A percentile compares a stretch with the other conserved stretches of the same genome.
These are phyloP conservation scores for Galerucella calmariensis DNA, from an alignment of 2,888 invertebrate genomes.

Conservation along the genomic window DNA sequence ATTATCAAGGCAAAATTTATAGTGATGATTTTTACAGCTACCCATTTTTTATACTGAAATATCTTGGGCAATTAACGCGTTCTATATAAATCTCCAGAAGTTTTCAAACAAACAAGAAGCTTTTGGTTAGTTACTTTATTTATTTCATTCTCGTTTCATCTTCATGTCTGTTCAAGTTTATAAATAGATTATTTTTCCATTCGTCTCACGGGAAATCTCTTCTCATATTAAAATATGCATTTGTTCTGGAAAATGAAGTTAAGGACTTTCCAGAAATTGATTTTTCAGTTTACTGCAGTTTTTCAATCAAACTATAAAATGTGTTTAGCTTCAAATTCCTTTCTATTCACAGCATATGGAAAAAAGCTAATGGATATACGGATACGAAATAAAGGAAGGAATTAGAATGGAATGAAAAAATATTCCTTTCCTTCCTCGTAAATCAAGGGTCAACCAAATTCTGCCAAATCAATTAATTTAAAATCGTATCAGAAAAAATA, in stretches of 20 bases:
- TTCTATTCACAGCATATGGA: no score
- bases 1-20: no score
- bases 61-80: background rate
- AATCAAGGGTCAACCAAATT: no score
- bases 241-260: background rate
- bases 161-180: background rate
- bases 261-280: constrained; percentile 1
- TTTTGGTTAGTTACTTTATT: background rate
- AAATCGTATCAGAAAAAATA: no score
- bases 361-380: no score
- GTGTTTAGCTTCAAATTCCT: background rate
- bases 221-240: constrained; percentile 13
- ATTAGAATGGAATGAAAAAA: no score
- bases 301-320: background rate
- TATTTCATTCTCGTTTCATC: background rate
- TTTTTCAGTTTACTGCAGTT: background rate
- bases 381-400: no score
- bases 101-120: no score
- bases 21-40: no score
- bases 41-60: no score
- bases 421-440: no score
- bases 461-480: no score
- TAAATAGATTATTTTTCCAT: background rate
- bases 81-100: background rate
- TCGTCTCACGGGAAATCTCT: constrained; percentile 20